Percentiles rank a stretch among this genome's conserved stretches.
Conservation (phyloP, 2,797 vertebrate species). For the Amblyraja radiata region DNA sequence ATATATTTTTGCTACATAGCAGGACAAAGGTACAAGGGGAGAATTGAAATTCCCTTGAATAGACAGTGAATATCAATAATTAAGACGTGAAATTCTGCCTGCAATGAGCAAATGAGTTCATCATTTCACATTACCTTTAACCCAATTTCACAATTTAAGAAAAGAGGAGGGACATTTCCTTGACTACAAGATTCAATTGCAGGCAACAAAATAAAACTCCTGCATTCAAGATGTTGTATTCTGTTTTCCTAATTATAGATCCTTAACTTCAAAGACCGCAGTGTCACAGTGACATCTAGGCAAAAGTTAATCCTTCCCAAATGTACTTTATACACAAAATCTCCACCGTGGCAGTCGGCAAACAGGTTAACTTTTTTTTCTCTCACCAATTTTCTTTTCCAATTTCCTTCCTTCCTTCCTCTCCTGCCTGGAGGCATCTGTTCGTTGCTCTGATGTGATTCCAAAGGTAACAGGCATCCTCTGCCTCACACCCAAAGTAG, state of each 20-base stretch:
- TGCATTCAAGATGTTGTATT: constrained; percentile 23
- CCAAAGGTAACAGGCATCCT: constrained; percentile 21
- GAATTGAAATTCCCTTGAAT: not conserved
- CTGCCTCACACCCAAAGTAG: not conserved
- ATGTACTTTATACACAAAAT: constrained; percentile 26
- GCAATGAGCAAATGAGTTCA: not conserved
- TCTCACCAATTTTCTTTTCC: constrained; percentile 28
- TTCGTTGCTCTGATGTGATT: constrained; percentile 10
- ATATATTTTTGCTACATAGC: too few species aligned
- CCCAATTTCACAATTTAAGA: not conserved
- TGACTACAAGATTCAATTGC: not conserved
- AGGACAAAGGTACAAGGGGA: not conserved
- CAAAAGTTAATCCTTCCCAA: constrained; percentile 32
- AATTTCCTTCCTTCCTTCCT: constrained; percentile 19
- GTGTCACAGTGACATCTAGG: constrained; percentile 13
- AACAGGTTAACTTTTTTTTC: constrained; percentile 22
- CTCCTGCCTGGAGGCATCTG: not conserved
- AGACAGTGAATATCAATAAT: not conserved
- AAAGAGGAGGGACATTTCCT: not conserved
- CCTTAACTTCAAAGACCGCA: constrained; percentile 8
- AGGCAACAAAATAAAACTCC: constrained; percentile 12
- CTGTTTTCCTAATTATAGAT: constrained; percentile 31
- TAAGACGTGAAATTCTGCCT: not conserved
- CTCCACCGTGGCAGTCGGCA: constrained; percentile 10
- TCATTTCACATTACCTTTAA: not conserved